A percentile compares a stretch with the other conserved stretches of the same genome.
Conservation (phyloP, 1,140 invertebrate species). For the Pentalonia nigronervosa region DNA sequence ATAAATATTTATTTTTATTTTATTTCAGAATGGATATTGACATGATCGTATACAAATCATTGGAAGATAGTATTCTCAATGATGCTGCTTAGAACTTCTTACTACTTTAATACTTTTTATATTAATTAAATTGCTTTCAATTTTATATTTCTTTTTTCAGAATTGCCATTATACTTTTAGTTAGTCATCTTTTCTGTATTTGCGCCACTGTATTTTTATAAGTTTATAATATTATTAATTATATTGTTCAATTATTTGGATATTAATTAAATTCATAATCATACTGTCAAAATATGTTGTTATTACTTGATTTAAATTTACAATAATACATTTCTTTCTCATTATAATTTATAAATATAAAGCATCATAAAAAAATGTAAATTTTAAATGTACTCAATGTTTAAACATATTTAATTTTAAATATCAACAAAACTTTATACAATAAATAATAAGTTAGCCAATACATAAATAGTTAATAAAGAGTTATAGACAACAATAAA, state of each 20-base stretch:
- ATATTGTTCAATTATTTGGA: neutral
- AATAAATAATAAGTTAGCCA: no score
- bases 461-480: no score
- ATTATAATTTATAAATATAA: no score
- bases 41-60: conserved; percentile 65
- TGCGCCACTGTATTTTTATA: neutral
- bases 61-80: conserved; percentile 67
- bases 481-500: no score
- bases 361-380: no score
- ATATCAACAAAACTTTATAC: no score
- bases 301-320: neutral
- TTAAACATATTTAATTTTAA: no score
- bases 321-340: neutral
- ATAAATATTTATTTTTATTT: conserved; percentile 32
- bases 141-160: neutral
- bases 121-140: neutral
- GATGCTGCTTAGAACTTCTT: neutral
- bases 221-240: neutral
- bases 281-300: neutral
- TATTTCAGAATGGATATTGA: conserved; percentile 66
- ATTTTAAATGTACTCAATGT: no score
- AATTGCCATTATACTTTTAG: neutral
- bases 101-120: neutral
- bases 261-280: neutral
- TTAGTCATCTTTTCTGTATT: neutral